A percentile compares a stretch with the other conserved stretches of the same genome.
phyloP scores from a whole-genome alignment of 2,888 invertebrate genomes.

The Trileptium ribeirensis region DNA sequence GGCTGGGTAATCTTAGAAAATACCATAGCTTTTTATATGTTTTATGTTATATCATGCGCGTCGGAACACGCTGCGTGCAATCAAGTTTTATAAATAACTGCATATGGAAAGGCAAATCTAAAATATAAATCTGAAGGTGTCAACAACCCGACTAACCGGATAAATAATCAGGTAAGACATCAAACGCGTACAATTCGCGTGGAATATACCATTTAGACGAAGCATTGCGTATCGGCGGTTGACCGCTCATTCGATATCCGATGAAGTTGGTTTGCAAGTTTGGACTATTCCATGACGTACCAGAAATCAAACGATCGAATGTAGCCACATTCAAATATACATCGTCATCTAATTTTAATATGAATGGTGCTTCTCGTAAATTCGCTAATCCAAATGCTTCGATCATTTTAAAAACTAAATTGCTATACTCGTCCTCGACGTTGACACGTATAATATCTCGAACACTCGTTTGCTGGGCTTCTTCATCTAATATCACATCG shows the following conservation, averaged over 20 bases:
- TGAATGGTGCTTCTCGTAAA: neutral
- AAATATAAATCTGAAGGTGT: no score
- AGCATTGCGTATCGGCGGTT: neutral
- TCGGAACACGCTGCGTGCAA: no score
- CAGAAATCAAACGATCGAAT: neutral
- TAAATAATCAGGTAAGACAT: neutral
- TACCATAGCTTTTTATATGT: no score
- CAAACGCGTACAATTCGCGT: neutral
- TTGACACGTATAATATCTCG: neutral
- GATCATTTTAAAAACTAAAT: neutral
- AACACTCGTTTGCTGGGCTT: no score
- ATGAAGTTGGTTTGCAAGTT: neutral
- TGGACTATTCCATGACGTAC: neutral
- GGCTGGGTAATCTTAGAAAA: no score
- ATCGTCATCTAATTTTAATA: neutral
- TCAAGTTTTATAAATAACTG: no score
- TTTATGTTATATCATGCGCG: no score
- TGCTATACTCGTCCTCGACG: neutral
- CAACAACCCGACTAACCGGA: neutral
- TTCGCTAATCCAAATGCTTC: neutral
- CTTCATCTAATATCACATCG: no score
- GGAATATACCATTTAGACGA: neutral
- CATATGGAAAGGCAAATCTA: no score
- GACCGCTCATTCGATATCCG: neutral
- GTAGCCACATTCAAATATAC: neutral